Conservation (phyloP, 2,113 vertebrate species). For the Sylvia atricapilla region DNA sequence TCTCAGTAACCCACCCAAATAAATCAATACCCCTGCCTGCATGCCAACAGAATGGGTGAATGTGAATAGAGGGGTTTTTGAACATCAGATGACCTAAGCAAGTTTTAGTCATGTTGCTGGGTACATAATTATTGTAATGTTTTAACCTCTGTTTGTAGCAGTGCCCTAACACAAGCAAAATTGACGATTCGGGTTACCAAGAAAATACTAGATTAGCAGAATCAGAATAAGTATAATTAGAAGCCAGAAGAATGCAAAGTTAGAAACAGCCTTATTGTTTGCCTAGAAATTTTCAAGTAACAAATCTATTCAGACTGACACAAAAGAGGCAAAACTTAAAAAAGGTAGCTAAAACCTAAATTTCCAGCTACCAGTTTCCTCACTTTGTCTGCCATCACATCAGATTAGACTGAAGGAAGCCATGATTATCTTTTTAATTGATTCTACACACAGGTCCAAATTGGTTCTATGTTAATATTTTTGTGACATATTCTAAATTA, state of each 20-base stretch:
- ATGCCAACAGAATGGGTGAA: background rate
- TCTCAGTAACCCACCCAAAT: constrained; percentile 46
- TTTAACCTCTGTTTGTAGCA: background rate
- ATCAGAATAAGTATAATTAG: background rate
- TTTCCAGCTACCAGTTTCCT: background rate
- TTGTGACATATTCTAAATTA: background rate
- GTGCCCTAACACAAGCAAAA: background rate
- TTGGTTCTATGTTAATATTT: background rate
- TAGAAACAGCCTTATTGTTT: background rate
- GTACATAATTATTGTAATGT: background rate
- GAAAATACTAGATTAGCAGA: background rate
- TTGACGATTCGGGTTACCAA: background rate
- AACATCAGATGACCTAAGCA: background rate
- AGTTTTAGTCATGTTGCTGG: background rate
- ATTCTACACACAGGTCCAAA: background rate
- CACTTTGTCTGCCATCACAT: background rate
- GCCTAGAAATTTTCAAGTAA: background rate
- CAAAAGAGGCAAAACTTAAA: background rate
- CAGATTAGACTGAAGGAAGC: background rate
- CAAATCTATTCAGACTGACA: background rate
- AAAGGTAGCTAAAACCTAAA: background rate
- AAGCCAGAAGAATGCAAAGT: background rate
- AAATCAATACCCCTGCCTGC: constrained; percentile 31
- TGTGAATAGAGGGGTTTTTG: background rate
- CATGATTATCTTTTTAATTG: background rate